Conservation (phyloP, 2,797 vertebrate species). For the Peromyscus attwateri region DNA sequence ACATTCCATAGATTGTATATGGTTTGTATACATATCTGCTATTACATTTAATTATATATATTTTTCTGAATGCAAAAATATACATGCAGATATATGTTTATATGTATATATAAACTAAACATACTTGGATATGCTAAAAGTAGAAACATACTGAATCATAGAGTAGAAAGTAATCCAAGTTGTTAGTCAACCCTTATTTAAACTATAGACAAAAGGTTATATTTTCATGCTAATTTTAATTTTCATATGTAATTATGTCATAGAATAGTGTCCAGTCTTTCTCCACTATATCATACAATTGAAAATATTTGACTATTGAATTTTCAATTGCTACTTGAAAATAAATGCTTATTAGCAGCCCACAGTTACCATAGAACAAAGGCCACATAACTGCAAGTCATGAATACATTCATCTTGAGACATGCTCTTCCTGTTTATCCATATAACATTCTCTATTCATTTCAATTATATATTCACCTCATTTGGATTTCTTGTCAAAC, state of each 20-base stretch:
- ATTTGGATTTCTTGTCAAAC: background rate
- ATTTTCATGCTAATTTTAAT: background rate
- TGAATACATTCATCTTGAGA: background rate
- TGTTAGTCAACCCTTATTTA: background rate
- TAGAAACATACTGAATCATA: background rate
- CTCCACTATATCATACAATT: background rate
- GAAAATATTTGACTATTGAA: background rate
- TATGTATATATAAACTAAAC: background rate
- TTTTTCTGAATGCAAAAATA: background rate
- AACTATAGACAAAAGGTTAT: background rate
- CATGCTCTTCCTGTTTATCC: background rate
- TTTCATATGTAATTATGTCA: background rate
- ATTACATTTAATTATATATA: background rate
- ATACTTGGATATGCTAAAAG: background rate
- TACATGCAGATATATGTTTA: background rate
- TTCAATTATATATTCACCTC: background rate
- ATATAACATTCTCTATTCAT: background rate
- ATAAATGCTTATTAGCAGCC: background rate
- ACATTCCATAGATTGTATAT: background rate
- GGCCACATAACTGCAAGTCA: background rate
- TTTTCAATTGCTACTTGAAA: background rate
- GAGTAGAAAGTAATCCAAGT: background rate
- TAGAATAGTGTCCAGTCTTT: background rate
- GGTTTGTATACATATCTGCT: background rate
- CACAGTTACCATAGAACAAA: background rate